Evolutionary conservation across 2,888 invertebrate genomes (phyloP).

Genomic region (Acanthacorydalis orientalis): DNA sequence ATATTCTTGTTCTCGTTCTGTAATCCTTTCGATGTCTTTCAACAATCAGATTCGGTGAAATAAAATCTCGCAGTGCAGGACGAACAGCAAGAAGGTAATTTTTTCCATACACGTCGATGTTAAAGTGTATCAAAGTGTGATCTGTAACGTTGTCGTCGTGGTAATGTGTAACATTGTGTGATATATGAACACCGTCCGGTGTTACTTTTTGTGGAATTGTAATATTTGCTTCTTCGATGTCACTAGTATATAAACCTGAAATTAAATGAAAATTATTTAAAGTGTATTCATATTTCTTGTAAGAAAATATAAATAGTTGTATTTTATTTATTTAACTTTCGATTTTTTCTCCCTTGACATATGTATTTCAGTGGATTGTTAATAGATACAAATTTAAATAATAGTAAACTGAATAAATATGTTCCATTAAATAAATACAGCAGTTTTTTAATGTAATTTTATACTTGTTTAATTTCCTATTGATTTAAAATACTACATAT

Average conservation of each 20-base stretch:
- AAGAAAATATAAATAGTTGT: too few relatives aligned
- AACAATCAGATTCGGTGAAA: slow-evolving; percentile 51
- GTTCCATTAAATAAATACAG: too few relatives aligned
- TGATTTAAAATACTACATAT: too few relatives aligned
- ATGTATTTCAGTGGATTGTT: too few relatives aligned
- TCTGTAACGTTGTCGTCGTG: slow-evolving; percentile 30
- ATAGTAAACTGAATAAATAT: too few relatives aligned
- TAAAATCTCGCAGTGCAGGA: slow-evolving; percentile 42
- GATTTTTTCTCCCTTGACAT: too few relatives aligned
- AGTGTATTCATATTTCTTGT: too few relatives aligned
- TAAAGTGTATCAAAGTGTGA: slow-evolving; percentile 31
- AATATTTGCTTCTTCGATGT: slow-evolving; percentile 36
- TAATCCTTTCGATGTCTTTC: slow-evolving; percentile 44
- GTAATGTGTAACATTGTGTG: slow-evolving; percentile 34
- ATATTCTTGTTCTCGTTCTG: slow-evolving; percentile 31
- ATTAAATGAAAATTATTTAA: slow-evolving; percentile 7
- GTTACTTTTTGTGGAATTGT: slow-evolving; percentile 44
- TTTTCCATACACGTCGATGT: slow-evolving; percentile 24
- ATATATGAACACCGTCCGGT: slow-evolving; percentile 35
- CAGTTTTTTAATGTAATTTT: too few relatives aligned
- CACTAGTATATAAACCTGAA: slow-evolving; percentile 30
- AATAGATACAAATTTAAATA: too few relatives aligned
- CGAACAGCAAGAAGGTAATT: slow-evolving; percentile 24
- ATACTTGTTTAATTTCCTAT: too few relatives aligned
- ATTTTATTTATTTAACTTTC: too few relatives aligned